Evolutionary conservation across 1,140 invertebrate genomes (phyloP).

Genomic region (Drosophila eugracilis): DNA sequence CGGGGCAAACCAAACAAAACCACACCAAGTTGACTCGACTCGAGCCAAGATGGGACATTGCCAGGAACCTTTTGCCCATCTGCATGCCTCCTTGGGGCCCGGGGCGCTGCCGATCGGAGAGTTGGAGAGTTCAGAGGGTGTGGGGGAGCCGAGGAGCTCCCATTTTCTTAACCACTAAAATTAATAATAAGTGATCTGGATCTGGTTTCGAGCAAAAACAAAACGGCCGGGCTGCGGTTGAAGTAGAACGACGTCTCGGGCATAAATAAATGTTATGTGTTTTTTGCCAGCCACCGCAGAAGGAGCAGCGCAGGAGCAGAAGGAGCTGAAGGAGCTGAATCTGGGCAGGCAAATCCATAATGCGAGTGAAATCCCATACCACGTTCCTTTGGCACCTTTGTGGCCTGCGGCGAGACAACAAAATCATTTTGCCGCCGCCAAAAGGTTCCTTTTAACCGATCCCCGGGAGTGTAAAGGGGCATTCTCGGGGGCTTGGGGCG

Average conservation of each 20-base stretch:
- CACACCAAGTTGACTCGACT: conserved; percentile 38
- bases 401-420: conserved; percentile 83
- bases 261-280: conserved; percentile 84
- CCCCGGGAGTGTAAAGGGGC: neutral
- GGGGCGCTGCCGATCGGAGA: conserved; percentile 70
- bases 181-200: conserved; percentile 85
- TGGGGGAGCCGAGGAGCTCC: conserved; percentile 53
- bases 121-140: conserved; percentile 44
- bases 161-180: conserved; percentile 84
- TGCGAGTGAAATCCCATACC: conserved; percentile 47
- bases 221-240: conserved; percentile 27
- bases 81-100: conserved; percentile 74
- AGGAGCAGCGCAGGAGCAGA: conserved; percentile 38
- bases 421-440: conserved; percentile 79
- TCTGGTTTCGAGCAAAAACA: conserved; percentile 69
- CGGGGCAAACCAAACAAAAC: conserved; percentile 34
- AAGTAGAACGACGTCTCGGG: conserved; percentile 55
- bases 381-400: conserved; percentile 77
- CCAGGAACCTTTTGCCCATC: conserved; percentile 80
- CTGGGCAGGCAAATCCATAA: conserved; percentile 70
- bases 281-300: conserved; percentile 78
- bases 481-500: conserved; percentile 25
- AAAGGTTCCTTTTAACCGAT: conserved; percentile 59
- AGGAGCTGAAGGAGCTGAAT: conserved; percentile 24
- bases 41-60: conserved; percentile 47